Base-by-base conservation (phyloP, 2,797 vertebrate species). In the Gadopsis marmoratus region DNA sequence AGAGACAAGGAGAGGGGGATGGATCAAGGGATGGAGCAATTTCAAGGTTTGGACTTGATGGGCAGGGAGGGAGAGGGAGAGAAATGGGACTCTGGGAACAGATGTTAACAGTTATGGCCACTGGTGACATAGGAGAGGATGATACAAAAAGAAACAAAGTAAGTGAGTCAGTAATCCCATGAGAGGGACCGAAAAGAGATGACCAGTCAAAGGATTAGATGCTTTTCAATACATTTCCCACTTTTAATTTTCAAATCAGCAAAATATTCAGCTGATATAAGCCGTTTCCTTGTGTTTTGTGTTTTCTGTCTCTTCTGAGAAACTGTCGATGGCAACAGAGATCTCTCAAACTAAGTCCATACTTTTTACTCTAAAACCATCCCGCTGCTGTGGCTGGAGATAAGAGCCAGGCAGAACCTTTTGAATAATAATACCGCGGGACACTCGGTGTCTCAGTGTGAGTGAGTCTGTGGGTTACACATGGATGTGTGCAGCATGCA, bases 391-490 rank as follows among this genome's bases (percentile, higher is more conserved):
- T 62, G 86, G 81, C 73, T 80, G 69, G 56, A 89, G 92, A 92
- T 92, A 91, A 92, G 87, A 86, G 58, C 78, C 77, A 26, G 78
- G 84, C 79, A 65, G 79, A 86, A 79, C 74, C 68, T 71, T 87
- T 26, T 71, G 78, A 91, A 90, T 88, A 85, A 78, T 78, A 89
- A 87, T 74, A 76, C 60, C 33, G 35, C 8, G 4, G 67, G 61
- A 70, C 53, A n/a, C 33, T 45, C 33, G 53, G 31, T 68, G 16
- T 61, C 35, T 73, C 4, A 70, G 23, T 71, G 13, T 72, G 69
- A 63, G 72, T 17, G 50, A 41, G 31, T 72, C 5, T 56, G 35
- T 73, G 35, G 33, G 53, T 35, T 75, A 60, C 55, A 53, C n/a
- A 66, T 37, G 33, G 61, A 48, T 13, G 21, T 60, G 7, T 70